phyloP scores from a whole-genome alignment of 2,797 vertebrate species.

The Alca torda region DNA sequence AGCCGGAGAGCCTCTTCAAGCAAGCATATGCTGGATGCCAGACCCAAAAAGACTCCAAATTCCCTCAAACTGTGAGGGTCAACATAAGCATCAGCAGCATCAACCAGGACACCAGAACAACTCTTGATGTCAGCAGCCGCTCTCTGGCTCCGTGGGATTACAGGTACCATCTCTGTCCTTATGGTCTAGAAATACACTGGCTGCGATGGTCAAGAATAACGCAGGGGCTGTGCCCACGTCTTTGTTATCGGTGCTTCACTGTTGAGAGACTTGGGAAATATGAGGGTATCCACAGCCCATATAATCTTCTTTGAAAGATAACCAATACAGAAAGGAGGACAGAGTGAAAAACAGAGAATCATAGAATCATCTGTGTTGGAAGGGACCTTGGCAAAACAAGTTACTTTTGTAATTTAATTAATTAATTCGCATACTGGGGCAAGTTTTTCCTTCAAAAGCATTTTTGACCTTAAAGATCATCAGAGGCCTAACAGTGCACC shows the following conservation, averaged over 20 bases:
- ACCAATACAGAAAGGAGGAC: not conserved
- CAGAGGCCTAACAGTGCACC: not conserved
- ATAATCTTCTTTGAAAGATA: not conserved
- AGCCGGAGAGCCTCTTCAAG: not conserved
- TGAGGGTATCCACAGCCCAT: not conserved
- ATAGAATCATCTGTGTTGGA: too few species aligned
- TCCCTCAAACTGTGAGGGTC: slow-evolving; percentile 65
- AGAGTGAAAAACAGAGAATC: not conserved
- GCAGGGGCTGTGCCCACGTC: fast-evolving
- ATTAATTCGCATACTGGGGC: not conserved
- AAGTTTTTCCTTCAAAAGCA: not conserved
- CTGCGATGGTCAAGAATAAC: not conserved
- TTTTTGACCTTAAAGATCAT: not conserved
- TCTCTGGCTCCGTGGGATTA: slow-evolving; percentile 77
- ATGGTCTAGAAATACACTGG: not conserved
- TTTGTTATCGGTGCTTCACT: not conserved
- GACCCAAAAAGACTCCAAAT: not conserved
- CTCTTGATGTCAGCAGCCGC: slow-evolving; percentile 47
- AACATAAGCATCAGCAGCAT: slow-evolving; percentile 55
- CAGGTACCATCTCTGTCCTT: slow-evolving; percentile 46
- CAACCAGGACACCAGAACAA: not conserved
- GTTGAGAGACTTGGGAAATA: not conserved
- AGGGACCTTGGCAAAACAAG: not conserved
- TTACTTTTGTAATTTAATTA: not conserved
- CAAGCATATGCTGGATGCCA: slow-evolving; percentile 6